Evolutionary conservation across 2,888 invertebrate genomes (phyloP).

Genomic region (Lordiphosa andalusiaca): DNA sequence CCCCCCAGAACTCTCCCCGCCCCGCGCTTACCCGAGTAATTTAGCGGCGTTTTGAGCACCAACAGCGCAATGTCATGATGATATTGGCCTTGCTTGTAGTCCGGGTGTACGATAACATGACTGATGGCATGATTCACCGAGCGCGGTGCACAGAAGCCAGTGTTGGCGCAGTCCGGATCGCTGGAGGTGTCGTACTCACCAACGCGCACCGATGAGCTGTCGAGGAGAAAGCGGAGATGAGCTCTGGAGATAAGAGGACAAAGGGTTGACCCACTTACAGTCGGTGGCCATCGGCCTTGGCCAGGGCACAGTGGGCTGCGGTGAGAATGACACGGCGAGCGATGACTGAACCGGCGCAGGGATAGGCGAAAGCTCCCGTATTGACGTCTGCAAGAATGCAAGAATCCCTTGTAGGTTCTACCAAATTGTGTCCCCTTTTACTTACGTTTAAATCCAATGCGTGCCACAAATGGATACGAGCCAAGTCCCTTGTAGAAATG

Average conservation of each 20-base stretch:
- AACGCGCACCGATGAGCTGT: slow-evolving; percentile 86
- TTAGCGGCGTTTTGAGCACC: slow-evolving; percentile 85
- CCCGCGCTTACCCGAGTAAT: slow-evolving; percentile 83
- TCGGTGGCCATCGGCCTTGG: slow-evolving; percentile 88
- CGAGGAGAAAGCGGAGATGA: slow-evolving; percentile 21
- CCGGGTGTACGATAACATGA: slow-evolving; percentile 89
- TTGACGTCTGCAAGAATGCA: slow-evolving; percentile 83
- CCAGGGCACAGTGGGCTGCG: slow-evolving; percentile 89
- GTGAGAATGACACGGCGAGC: slow-evolving; percentile 84
- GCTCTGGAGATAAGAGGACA: background rate
- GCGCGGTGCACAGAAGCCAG: slow-evolving; percentile 87
- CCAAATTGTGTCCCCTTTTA: slow-evolving; percentile 21
- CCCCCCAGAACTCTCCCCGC: background rate
- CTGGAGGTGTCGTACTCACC: slow-evolving; percentile 88
- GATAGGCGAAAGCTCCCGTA: slow-evolving; percentile 86
- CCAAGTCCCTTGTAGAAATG: slow-evolving; percentile 85
- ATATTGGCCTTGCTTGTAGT: slow-evolving; percentile 85
- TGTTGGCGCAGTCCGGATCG: slow-evolving; percentile 87
- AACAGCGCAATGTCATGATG: slow-evolving; percentile 88
- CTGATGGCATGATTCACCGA: slow-evolving; percentile 87
- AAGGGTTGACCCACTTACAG: slow-evolving; percentile 82
- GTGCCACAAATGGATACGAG: slow-evolving; percentile 88
- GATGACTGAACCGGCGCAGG: slow-evolving; percentile 89
- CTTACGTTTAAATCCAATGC: slow-evolving; percentile 89
- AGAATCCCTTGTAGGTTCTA: background rate